phyloP scores from a whole-genome alignment of 2,797 vertebrate genomes.

The Premnoplex brunnescens region DNA sequence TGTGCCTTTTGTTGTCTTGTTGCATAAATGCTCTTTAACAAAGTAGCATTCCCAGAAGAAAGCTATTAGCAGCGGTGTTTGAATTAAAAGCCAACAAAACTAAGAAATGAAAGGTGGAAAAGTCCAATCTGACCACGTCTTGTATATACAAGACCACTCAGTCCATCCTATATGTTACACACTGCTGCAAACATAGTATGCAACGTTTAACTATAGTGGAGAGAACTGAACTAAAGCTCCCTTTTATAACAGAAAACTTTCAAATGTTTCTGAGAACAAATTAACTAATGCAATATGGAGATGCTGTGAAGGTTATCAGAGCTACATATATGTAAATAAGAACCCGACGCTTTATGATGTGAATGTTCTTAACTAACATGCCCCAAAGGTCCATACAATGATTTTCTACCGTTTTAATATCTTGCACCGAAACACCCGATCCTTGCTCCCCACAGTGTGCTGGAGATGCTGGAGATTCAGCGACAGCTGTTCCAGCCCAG shows the following conservation, averaged over 20 bases:
- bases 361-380: neutral
- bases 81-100: neutral
- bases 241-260: neutral
- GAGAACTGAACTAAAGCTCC: neutral
- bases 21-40: neutral
- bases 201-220: neutral
- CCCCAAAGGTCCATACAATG: neutral
- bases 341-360: fast-evolving
- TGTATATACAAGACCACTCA: neutral
- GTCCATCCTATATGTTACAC: neutral
- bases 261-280: neutral
- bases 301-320: neutral
- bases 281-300: fast-evolving
- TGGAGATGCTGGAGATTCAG: fast-evolving
- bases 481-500: neutral
- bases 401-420: neutral
- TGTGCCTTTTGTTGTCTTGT: neutral
- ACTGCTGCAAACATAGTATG: neutral
- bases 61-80: neutral
- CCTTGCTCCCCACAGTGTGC: fast-evolving
- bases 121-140: neutral
- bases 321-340: neutral
- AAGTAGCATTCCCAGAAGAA: neutral
- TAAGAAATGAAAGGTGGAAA: neutral
- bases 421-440: fast-evolving